These are phyloP conservation scores for Zophobas atratus DNA, from an alignment of 1,140 invertebrate genomes.

Conservation along the genomic window DNA sequence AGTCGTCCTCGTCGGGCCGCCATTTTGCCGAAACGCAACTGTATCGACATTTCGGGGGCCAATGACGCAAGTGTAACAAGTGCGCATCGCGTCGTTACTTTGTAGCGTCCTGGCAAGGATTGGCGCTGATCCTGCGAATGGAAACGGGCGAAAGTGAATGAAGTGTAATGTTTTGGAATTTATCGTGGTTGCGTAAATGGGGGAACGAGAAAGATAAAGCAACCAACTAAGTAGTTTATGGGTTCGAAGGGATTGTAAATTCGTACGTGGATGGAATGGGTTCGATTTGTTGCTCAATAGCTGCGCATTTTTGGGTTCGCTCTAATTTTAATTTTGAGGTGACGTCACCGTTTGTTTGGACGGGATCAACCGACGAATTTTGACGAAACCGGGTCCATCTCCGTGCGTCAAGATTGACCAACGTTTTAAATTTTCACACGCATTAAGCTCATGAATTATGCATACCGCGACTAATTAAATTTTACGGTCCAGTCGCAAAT, in stretches of 20 bases:
- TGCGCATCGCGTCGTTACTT: constrained; percentile 8
- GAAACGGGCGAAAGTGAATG: neutral
- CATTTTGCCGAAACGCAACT: constrained; percentile 4
- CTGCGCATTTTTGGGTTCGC: no score
- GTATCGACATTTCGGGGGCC: constrained; percentile 15
- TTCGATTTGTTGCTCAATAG: no score
- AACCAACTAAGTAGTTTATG: no score
- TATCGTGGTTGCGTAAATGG: neutral
- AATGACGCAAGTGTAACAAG: constrained; percentile 23
- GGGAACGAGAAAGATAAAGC: no score
- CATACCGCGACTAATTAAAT: neutral
- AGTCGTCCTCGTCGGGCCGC: neutral
- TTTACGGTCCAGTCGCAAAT: neutral
- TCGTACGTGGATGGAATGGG: no score
- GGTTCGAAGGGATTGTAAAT: no score
- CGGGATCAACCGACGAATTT: no score
- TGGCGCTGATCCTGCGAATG: constrained; percentile 16
- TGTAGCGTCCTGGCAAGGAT: constrained; percentile 18
- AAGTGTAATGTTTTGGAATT: neutral
- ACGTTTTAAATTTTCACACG: no score
- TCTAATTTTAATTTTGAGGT: no score
- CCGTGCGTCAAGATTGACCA: no score
- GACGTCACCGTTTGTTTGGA: no score
- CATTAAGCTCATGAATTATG: neutral
- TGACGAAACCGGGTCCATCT: no score